Base-by-base conservation (phyloP, 35 echinoderm and acorn worm genomes). In the Ptychodera flava region DNA sequence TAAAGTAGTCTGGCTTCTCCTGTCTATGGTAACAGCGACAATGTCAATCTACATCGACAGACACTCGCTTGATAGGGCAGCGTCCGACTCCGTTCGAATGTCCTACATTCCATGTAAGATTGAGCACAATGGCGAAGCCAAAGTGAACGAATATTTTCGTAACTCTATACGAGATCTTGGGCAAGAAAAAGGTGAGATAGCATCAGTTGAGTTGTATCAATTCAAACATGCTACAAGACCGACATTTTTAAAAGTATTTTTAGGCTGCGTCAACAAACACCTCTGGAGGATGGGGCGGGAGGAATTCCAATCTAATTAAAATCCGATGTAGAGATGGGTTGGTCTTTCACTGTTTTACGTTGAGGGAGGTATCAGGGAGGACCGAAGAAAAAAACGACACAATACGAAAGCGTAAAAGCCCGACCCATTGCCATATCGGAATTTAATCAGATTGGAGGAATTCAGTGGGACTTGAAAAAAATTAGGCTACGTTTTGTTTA, bases 101-200 rank as follows among this genome's bases (percentile, higher is more conserved):
- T 84, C 79, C 36, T 36, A 81, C 36, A 79, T 91, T 29, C 83
- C 83, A 36, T 91, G 89, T 36, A 91, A 77, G 16, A 85, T 92
- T 36, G 91, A 92, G 77, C 76, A 78, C 30, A 45, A 88, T 75
- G 83, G 87, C 0, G 87, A 85, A 35, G 91, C 91, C 32, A 85
- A 88, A 16, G 86, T 92, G 10, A 36, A 81, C 28, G 76, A 89
- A 12, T 92, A 80, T 38, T 92, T 92, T 33, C 85, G 28, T 34
- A 84, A 52, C 30, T 77, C 86, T 14, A 88, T 85, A 15, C 35
- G 38, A 2, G 31, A 86, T 14, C 37, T 27, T 64, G 37, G 15
- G 37, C 32, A 78, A 27, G 33, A 33, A 28, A 28, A 80, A 88
- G 36, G 76, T 80, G 28, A 35, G 28, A 30, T 80, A 16, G 37